phyloP scores from a whole-genome alignment of 1,140 invertebrate genomes.

The Chironomus striatipennis region DNA sequence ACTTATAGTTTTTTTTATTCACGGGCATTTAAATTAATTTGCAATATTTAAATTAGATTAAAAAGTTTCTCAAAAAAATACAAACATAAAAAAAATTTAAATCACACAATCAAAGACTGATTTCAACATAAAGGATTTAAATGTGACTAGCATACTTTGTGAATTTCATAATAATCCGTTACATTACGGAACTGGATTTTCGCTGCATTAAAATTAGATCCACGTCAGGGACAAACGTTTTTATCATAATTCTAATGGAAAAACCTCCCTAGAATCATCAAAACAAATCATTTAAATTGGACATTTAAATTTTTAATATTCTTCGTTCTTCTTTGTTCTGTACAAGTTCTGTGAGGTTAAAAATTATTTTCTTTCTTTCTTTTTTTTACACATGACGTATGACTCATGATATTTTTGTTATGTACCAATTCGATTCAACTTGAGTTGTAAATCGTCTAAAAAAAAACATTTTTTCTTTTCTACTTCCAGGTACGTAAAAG shows the following conservation, averaged over 20 bases:
- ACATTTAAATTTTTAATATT: not conserved
- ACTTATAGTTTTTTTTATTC: not conserved
- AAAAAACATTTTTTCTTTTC: not conserved
- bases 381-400: not conserved
- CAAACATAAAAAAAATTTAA: not conserved
- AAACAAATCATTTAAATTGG: not conserved
- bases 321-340: not conserved
- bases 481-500: conserved; percentile 50
- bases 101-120: not conserved
- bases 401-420: not conserved
- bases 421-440: not conserved
- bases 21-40: not conserved
- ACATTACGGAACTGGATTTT: not conserved
- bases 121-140: not conserved
- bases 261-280: not conserved
- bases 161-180: not conserved
- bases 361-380: not conserved
- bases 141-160: not conserved
- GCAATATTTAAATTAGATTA: not conserved
- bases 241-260: not conserved
- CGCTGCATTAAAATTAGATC: not conserved
- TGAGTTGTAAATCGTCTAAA: not conserved
- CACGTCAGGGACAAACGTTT: not conserved
- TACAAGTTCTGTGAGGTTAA: not conserved
- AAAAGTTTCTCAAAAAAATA: not conserved